Evolutionary conservation across 2,797 vertebrate genomes (phyloP).

Genomic region (Crocidura indochinensis): DNA sequence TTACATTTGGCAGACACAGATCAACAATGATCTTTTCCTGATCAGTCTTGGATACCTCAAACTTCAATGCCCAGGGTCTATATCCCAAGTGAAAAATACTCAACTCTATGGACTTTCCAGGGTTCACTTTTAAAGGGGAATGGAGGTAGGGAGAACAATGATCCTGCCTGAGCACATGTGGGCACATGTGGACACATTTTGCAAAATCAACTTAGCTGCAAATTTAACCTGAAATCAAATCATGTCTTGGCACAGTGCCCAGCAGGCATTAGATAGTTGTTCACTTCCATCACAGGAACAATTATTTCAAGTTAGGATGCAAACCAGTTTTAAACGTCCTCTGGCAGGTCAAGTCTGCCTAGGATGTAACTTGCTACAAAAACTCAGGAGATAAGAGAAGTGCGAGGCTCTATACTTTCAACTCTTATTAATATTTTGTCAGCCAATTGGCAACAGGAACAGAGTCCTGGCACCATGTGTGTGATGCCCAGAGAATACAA

Average conservation of each 20-base stretch:
- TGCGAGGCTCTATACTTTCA: constrained; percentile 66
- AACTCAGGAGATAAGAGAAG: constrained; percentile 68
- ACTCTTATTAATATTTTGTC: constrained; percentile 81
- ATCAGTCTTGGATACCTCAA: constrained; percentile 75
- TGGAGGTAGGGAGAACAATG: constrained; percentile 28
- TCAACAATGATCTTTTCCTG: constrained; percentile 77
- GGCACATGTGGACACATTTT: constrained; percentile 77
- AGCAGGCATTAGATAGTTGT: constrained; percentile 82
- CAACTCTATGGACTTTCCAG: constrained; percentile 3
- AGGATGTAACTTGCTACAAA: constrained; percentile 62
- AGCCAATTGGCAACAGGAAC: constrained; percentile 66
- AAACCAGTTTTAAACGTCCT: constrained; percentile 78
- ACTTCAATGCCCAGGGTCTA: constrained; percentile 69
- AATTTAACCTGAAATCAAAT: constrained; percentile 85
- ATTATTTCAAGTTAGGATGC: constrained; percentile 76
- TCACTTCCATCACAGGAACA: constrained; percentile 82
- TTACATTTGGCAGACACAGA: no score
- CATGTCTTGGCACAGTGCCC: constrained; percentile 80
- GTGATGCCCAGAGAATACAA: not conserved
- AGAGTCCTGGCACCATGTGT: constrained; percentile 44
- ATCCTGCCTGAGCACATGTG: constrained; percentile 67
- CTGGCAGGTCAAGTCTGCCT: constrained; percentile 72
- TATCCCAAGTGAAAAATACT: constrained; percentile 69
- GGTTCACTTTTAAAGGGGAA: constrained; percentile 63
- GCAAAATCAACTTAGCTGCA: constrained; percentile 83